phyloP scores from a whole-genome alignment of 2,797 vertebrate species.

The Coendou prehensilis region DNA sequence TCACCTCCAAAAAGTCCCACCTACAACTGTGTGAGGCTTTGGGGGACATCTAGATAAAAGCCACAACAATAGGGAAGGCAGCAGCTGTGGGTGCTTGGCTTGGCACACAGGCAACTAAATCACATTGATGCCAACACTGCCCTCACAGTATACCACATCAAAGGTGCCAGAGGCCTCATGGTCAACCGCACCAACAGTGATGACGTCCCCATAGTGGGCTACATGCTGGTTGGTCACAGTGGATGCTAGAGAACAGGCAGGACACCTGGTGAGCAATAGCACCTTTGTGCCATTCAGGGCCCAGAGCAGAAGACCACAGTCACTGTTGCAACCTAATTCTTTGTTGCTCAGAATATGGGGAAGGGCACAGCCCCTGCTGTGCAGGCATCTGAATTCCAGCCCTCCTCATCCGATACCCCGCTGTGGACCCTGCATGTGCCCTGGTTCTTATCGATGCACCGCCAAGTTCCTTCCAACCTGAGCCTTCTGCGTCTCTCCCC shows the following conservation, averaged over 20 bases:
- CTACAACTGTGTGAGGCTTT: background rate
- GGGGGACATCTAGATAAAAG: background rate
- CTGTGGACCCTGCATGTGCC: no score
- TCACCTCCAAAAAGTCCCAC: background rate
- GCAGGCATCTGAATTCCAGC: no score
- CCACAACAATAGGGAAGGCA: background rate
- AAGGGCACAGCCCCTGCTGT: background rate
- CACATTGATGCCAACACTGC: background rate
- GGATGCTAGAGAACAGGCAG: background rate
- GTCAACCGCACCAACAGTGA: background rate
- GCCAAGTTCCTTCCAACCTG: background rate
- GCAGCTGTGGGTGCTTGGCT: background rate
- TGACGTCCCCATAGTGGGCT: no score
- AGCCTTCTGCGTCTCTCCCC: background rate
- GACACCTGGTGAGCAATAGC: rapidly evolving
- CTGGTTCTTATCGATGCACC: background rate
- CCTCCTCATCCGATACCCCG: background rate
- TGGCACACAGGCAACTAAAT: background rate
- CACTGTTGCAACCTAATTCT: background rate
- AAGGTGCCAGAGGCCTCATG: background rate
- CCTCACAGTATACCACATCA: background rate
- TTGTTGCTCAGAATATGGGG: background rate
- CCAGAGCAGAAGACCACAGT: background rate
- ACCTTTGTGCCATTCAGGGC: no score
- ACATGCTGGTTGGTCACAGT: background rate